Base-by-base conservation (phyloP, 2,113 vertebrate species). In the Cryptomyrus ogoouensis region DNA sequence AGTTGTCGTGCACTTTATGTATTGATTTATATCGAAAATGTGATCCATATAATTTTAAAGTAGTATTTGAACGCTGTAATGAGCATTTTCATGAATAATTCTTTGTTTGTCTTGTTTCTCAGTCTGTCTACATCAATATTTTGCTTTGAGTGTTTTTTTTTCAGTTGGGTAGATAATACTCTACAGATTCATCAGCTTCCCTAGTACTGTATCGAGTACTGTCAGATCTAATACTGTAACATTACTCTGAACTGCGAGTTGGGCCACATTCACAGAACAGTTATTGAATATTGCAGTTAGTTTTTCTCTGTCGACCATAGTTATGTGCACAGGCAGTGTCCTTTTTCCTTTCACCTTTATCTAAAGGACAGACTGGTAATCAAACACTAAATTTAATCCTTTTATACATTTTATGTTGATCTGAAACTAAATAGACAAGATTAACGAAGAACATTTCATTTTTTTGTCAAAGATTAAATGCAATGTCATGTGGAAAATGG, bases 171-270 rank as follows among this genome's bases (percentile, higher is more conserved):
- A 58, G 4, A 58, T 88, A 80, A 80, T 70, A 31, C 74, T 27
- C 13, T n/a, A 24, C 47, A 39, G 19, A 24, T 49, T 21, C n/a
- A 21, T 10, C 15, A n/a, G 47, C 39, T 42, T 53, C 50, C 21
- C 50, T 88, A 49, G 62, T 74, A 17, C 27, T 46, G 58, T 44
- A 58, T 31, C 2, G 46, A 87, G 56, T 86, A 86, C 53, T 70
- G 84, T 90, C 56, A 90, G 49, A 90, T 90, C n/a, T 50, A 74
- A 39, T 74, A 87, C 56, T 90, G 27, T 50, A 87, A 46, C 12
- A 27, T 31, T 88, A 46, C 88, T 77, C 58, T 27, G 21, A 15
- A 21, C 39, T 74, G n/a, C 42, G 0, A n/a, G 17, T 47, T 21
- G n/a, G 39, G 52, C 87, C 56, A 70, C 62, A 70, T 88, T 5